Conservation (phyloP, 2,888 invertebrate genomes). For the Hyppa rectilinea region DNA sequence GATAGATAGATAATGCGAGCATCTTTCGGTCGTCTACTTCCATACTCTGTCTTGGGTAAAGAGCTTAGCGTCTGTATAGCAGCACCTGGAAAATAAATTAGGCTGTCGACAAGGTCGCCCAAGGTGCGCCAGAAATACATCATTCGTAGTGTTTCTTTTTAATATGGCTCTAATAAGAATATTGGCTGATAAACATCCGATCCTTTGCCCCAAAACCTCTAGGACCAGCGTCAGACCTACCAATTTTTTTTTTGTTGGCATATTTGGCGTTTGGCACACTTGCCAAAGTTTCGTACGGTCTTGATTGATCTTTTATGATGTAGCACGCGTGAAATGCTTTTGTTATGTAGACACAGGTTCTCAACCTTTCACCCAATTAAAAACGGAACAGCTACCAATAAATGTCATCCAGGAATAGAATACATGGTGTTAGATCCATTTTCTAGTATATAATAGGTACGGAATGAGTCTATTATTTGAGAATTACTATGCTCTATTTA, state of each 20-base stretch:
- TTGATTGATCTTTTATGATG: constrained; percentile 26
- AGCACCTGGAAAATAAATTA: background rate
- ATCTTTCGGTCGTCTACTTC: no score
- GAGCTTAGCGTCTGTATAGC: background rate
- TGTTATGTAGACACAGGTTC: constrained; percentile 20
- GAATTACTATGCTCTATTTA: constrained; percentile 12
- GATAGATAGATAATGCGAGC: no score
- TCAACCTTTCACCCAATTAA: constrained; percentile 40
- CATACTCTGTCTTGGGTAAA: no score
- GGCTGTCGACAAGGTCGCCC: background rate
- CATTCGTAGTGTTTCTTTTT: background rate
- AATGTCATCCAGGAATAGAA: constrained; percentile 49
- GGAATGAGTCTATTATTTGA: constrained; percentile 29
- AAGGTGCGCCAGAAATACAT: background rate
- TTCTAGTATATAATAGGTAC: no score
- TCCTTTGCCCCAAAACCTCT: background rate
- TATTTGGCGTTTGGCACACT: background rate
- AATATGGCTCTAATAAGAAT: background rate
- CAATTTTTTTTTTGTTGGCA: background rate
- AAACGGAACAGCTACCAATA: constrained; percentile 16
- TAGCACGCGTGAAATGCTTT: background rate
- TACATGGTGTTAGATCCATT: constrained; percentile 31
- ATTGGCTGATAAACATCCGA: background rate
- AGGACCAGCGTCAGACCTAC: background rate
- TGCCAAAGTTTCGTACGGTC: background rate